A percentile compares a stretch with the other conserved stretches of the same genome.
Conservation (phyloP, 2,888 invertebrate species). For the Choreutis nemorana region DNA sequence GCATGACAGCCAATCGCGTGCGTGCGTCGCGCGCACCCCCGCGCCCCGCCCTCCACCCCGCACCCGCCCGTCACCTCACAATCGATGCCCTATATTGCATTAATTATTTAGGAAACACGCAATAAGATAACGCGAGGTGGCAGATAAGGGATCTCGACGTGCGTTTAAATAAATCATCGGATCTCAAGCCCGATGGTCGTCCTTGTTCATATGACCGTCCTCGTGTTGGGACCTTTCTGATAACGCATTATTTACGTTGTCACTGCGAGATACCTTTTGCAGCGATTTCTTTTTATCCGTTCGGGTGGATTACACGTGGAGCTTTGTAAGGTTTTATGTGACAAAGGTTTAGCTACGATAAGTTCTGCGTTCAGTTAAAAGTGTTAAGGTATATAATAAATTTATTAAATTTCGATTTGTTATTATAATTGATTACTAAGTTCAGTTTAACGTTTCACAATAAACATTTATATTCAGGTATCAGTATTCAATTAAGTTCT, state of each 20-base stretch:
- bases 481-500: no score
- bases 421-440: no score
- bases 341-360: neutral
- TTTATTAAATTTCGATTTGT: no score
- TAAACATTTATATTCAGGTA: no score
- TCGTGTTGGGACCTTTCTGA: slow-evolving; percentile 20
- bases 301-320: slow-evolving; percentile 13
- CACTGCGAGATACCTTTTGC: slow-evolving; percentile 17
- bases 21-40: slow-evolving; percentile 65
- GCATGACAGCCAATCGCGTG: slow-evolving; percentile 59
- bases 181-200: slow-evolving; percentile 12
- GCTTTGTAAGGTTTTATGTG: neutral
- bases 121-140: slow-evolving; percentile 66
- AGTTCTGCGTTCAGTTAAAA: neutral
- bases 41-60: slow-evolving; percentile 41
- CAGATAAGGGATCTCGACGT: slow-evolving; percentile 57
- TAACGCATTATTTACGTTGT: slow-evolving; percentile 41
- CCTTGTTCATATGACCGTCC: slow-evolving; percentile 14
- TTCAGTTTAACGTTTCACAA: no score
- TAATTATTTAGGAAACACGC: slow-evolving; percentile 69
- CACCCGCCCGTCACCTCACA: slow-evolving; percentile 60
- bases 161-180: slow-evolving; percentile 56
- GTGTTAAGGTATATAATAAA: no score
- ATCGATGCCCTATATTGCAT: slow-evolving; percentile 68
- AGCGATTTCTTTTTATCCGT: slow-evolving; percentile 15